A percentile compares a stretch with the other conserved stretches of the same genome.
Evolutionary conservation across 2,113 vertebrate genomes (phyloP).

Genomic region (Globicephala melas): DNA sequence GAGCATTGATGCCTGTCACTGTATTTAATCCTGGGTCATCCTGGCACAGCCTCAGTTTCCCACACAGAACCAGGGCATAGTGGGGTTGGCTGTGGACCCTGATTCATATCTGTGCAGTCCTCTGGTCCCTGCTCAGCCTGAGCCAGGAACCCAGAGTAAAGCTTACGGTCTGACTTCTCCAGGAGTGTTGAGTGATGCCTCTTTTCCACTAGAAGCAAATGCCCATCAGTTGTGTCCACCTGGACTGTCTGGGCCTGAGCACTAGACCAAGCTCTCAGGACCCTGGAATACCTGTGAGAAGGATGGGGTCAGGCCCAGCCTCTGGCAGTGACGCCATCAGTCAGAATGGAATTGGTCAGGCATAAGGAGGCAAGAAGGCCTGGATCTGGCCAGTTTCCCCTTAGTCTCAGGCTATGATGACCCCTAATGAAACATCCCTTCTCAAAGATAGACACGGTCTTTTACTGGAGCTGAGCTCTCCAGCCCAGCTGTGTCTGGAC

Average conservation of each 20-base stretch:
- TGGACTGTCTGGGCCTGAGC: not conserved
- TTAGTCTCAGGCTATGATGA: not conserved
- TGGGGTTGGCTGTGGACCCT: not conserved
- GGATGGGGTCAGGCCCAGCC: not conserved
- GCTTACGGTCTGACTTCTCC: not conserved
- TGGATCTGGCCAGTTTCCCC: not conserved
- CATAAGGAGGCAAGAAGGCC: not conserved
- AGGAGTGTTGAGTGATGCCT: not conserved
- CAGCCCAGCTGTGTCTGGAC: not conserved
- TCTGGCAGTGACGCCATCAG: not conserved
- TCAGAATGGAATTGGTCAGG: not conserved
- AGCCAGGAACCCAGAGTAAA: not conserved
- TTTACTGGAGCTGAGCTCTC: not conserved
- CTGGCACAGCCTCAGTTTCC: not conserved
- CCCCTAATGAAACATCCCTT: not conserved
- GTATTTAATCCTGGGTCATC: not conserved
- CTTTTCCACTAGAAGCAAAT: not conserved
- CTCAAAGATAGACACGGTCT: rapidly evolving
- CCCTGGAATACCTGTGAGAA: not conserved
- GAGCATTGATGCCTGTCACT: not conserved
- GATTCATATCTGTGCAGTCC: not conserved
- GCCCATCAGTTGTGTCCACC: not conserved
- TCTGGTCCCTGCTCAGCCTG: not conserved
- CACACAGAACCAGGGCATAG: not conserved
- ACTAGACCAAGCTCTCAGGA: not conserved